Evolutionary conservation across 2,888 invertebrate genomes (phyloP).

Genomic region (Meandrusa payeni): DNA sequence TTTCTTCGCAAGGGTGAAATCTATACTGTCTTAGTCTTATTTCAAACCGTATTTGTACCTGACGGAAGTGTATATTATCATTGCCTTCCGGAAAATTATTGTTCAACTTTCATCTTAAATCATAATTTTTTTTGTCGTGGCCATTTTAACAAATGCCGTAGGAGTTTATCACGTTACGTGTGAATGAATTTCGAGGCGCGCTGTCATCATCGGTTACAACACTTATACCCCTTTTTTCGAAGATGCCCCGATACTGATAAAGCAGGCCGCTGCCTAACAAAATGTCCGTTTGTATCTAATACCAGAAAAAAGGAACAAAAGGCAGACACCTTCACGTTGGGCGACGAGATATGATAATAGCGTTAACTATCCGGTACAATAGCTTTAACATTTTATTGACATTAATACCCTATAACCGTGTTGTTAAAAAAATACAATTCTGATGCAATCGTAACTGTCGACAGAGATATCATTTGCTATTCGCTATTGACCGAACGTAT

Average conservation of each 20-base stretch:
- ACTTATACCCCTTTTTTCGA: constrained; percentile 52
- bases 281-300: constrained; percentile 70
- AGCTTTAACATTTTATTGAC: neutral
- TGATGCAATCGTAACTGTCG: too few relatives aligned
- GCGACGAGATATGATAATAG: constrained; percentile 36
- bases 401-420: neutral
- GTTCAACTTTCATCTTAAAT: too few relatives aligned
- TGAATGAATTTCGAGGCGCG: constrained; percentile 55
- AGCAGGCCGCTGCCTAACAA: constrained; percentile 59
- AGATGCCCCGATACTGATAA: constrained; percentile 62
- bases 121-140: constrained; percentile 33
- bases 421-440: too few relatives aligned
- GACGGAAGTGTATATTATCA: too few relatives aligned
- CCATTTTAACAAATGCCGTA: constrained; percentile 32
- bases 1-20: too few relatives aligned
- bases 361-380: constrained; percentile 9
- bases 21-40: too few relatives aligned
- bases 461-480: too few relatives aligned
- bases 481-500: too few relatives aligned
- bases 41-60: too few relatives aligned
- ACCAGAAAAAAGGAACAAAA: constrained; percentile 47
- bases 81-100: too few relatives aligned
- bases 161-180: constrained; percentile 54
- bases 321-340: constrained; percentile 44
- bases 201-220: constrained; percentile 61